Conservation (phyloP, 1,140 invertebrate genomes). For the Archegozetes longisetosus region DNA sequence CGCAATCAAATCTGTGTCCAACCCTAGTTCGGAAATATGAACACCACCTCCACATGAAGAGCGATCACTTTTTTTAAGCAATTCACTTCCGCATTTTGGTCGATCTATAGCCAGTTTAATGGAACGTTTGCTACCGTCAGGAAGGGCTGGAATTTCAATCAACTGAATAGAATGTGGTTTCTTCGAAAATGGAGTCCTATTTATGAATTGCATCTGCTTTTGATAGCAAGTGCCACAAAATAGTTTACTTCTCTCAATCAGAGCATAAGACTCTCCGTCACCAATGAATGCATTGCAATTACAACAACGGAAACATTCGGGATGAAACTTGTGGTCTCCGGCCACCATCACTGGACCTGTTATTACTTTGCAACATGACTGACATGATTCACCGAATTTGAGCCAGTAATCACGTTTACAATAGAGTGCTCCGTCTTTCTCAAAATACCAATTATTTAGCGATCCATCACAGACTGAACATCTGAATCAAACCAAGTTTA, state of each 20-base stretch:
- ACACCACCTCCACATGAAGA: neutral
- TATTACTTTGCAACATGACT: conserved; percentile 68
- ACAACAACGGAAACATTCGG: conserved; percentile 78
- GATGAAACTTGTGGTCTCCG: conserved; percentile 83
- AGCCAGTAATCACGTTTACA: conserved; percentile 77
- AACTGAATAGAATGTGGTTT: conserved; percentile 57
- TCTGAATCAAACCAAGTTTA: too few relatives aligned
- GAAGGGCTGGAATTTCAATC: conserved; percentile 48
- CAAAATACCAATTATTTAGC: conserved; percentile 80
- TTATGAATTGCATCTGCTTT: conserved; percentile 40
- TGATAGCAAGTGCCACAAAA: conserved; percentile 56
- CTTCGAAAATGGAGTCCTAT: conserved; percentile 28
- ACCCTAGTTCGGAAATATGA: conserved; percentile 46
- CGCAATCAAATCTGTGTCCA: conserved; percentile 59
- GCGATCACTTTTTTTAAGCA: too few relatives aligned
- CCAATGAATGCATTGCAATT: conserved; percentile 68
- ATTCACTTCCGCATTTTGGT: too few relatives aligned
- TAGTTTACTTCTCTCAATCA: conserved; percentile 69
- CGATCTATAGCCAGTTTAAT: too few relatives aligned
- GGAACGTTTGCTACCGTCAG: conserved; percentile 30
- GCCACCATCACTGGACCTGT: conserved; percentile 86
- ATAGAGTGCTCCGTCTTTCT: conserved; percentile 72
- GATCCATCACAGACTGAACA: conserved; percentile 69
- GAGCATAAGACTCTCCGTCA: conserved; percentile 74
- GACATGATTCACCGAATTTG: conserved; percentile 71